Base-by-base conservation (phyloP, 2,888 invertebrate species). In the Steinernema hermaphroditum region DNA sequence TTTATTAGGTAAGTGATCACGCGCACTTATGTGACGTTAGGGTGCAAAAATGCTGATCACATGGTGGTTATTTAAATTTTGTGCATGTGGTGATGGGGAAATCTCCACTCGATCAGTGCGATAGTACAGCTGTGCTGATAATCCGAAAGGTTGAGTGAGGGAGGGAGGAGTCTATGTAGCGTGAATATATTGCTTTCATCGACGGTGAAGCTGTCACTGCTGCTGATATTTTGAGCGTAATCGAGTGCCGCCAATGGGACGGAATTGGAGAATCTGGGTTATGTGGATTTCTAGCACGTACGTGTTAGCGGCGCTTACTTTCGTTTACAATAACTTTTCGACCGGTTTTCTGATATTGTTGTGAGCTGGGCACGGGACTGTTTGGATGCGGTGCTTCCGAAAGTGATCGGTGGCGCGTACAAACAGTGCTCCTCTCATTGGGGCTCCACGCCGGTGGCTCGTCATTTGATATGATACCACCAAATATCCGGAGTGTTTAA, bases 1-100 rank as follows among this genome's bases (percentile, higher is more conserved):
- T 62, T 62, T 62, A 29, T 62, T 6, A 62, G 62, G 62, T 62
- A 24, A 22, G 50, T 50, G 50, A 62, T 37, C 37, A 37, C 4
- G 12, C 12, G 37, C 37, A 37, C 37, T 37, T 37, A 8, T 37
- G 37, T 37, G 37, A 37, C 12, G 37, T 4, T 37, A 37, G 37
- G 37, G 37, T 37, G 37, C 37, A 37, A 37, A 37, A 37, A 37
- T 37, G 4, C 37, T 8, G 4, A 37, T 37, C 37, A 37, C 6
- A 37, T 37, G n/a, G 6, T 16, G 46, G n/a, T 46, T 46, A 19
- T 46, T 19, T 2, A 22, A 22, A 37, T 37, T 22, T 22, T 22
- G 50, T 50, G 24, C 19, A 19, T 22, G n/a, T 50, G 24, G 22
- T 24, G 24, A 22, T 22, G 2, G 24, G 50, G 50, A 2, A 19